Conservation (phyloP, 35 echinoderm and acorn worm species). For the Lytechinus variegatus region DNA sequence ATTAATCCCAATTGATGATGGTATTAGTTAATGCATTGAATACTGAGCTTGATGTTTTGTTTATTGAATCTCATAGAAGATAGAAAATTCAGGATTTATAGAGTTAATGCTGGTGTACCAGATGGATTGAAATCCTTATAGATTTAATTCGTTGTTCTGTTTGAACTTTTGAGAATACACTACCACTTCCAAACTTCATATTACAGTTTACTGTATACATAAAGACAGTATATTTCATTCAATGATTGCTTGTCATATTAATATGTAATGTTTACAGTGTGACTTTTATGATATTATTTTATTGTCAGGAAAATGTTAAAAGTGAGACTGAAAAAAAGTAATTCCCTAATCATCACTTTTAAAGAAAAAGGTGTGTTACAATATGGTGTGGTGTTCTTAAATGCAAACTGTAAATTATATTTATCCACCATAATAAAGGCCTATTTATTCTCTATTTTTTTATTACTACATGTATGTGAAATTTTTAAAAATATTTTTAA, state of each 20-base stretch:
- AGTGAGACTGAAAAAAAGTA: too few species aligned
- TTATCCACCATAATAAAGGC: too few species aligned
- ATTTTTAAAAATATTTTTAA: too few species aligned
- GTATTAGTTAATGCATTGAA: neutral
- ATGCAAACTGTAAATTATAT: too few species aligned
- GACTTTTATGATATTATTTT: neutral
- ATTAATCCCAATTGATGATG: constrained; percentile 15
- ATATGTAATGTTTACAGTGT: neutral
- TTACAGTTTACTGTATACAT: too few species aligned
- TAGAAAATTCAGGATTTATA: neutral
- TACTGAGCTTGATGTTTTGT: neutral
- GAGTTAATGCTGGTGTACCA: neutral
- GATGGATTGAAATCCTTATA: neutral
- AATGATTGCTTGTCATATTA: neutral
- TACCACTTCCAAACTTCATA: too few species aligned
- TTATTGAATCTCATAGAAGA: neutral
- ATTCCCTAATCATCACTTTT: too few species aligned
- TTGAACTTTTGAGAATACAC: neutral
- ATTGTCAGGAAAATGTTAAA: neutral
- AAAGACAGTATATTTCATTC: too few species aligned
- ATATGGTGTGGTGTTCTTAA: too few species aligned
- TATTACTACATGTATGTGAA: too few species aligned
- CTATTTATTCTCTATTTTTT: too few species aligned
- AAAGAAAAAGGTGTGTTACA: too few species aligned
- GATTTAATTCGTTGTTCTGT: neutral